phyloP scores from a whole-genome alignment of 2,888 invertebrate species.

The Lithosia quadra region DNA sequence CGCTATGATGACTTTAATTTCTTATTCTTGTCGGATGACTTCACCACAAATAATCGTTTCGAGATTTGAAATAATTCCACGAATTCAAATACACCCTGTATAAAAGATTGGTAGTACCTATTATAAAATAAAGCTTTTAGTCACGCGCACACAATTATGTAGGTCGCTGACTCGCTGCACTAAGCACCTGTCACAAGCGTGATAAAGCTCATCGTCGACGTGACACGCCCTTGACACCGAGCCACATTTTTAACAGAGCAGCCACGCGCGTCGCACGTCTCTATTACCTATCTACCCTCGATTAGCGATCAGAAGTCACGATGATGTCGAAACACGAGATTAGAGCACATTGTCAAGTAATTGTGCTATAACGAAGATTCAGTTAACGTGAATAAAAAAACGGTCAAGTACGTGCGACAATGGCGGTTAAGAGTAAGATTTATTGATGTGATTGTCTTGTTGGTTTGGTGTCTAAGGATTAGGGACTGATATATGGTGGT shows the following conservation, averaged over 20 bases:
- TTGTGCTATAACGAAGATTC: slow-evolving; percentile 28
- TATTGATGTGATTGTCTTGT: slow-evolving; percentile 12
- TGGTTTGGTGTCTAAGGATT: slow-evolving; percentile 1
- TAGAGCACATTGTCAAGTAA: slow-evolving; percentile 48
- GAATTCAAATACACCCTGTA: background rate
- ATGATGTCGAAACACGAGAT: slow-evolving; percentile 65
- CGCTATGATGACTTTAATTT: background rate
- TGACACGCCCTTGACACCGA: slow-evolving; percentile 52
- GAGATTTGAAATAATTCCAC: background rate
- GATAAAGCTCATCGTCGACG: slow-evolving; percentile 45
- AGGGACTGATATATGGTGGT: background rate
- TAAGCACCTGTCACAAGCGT: slow-evolving; percentile 52
- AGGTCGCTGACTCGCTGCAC: slow-evolving; percentile 33
- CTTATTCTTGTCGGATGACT: background rate
- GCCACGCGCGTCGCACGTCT: slow-evolving; percentile 43
- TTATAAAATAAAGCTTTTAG: slow-evolving; percentile 16
- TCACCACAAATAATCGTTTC: background rate
- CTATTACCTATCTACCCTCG: slow-evolving; percentile 45
- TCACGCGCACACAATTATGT: slow-evolving; percentile 26
- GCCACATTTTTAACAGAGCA: slow-evolving; percentile 60
- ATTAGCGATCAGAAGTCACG: slow-evolving; percentile 72
- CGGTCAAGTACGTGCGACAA: slow-evolving; percentile 21
- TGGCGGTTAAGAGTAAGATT: slow-evolving; percentile 14
- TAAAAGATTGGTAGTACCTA: background rate
- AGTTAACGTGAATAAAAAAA: slow-evolving; percentile 21